Base-by-base conservation (phyloP, 2,888 invertebrate genomes). In the Xanthorhoe designata region DNA sequence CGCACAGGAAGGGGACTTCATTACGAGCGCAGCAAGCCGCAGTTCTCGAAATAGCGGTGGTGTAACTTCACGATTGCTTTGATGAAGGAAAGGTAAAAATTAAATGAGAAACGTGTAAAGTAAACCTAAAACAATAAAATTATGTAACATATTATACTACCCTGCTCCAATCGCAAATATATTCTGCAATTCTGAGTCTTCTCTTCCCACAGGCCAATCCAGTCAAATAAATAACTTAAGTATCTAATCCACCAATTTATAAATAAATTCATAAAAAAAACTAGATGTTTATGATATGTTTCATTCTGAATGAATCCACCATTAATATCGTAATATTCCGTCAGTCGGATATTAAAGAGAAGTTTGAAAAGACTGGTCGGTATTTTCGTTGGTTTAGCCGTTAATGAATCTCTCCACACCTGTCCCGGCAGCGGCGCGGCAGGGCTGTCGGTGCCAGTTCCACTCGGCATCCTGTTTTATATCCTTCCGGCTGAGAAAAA, bases 351-450 rank as follows among this genome's bases (percentile, higher is more conserved):
- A n/a, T 51, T 53, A 35, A 3, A 42, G 13, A 10, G 38, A 13
- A 13, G 38, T 9, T 42, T 42, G 13, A 42, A 13, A 3, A 3
- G 3, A 32, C 32, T 42, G 61, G 69, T 74, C 78, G 75, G 68
- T 73, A 68, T 76, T 77, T 81, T 75, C 71, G 72, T 77, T 77
- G 79, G 80, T 83, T 85, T 59, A 38, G 19, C 54, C 13, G 54
- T 38, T 84, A 88, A 88, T 86, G 87, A 87, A 86, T 90, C 89
- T 84, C 75, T 90, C 87, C 71, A 77, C 90, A 90, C 90, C 89
- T 90, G 89, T 83, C 82, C 75, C 75, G 24, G 24, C 24, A 4
- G 70, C n/a, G n/a, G n/a, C n/a, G 63, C 65, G 69, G 63, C 68
- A 71, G 67, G 59, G 66, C 42, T 59, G 68, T 38, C 65, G 58